phyloP scores from a whole-genome alignment of 2,113 vertebrate genomes.

The Saguinus imperator region DNA sequence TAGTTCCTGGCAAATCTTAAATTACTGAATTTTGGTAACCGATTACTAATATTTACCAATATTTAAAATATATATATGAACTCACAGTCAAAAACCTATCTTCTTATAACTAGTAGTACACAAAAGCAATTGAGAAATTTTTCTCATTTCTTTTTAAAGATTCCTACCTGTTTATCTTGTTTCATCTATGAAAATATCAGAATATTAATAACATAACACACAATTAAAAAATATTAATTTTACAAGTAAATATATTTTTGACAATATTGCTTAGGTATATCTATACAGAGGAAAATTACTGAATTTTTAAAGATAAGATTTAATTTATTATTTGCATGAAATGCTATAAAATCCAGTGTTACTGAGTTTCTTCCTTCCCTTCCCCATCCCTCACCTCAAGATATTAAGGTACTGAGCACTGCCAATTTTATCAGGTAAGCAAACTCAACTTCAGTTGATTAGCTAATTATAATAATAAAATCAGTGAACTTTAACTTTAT shows the following conservation, averaged over 20 bases:
- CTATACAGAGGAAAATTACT: neutral
- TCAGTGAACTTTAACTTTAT: neutral
- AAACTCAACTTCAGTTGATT: slow-evolving; percentile 27
- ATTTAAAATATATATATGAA: no score
- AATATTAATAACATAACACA: neutral
- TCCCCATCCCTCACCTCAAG: no score
- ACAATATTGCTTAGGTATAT: neutral
- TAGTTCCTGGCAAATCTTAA: neutral
- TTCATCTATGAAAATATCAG: neutral
- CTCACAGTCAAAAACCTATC: no score
- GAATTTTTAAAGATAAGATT: neutral
- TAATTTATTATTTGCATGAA: slow-evolving; percentile 17
- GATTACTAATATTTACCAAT: neutral
- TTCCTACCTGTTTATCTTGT: neutral
- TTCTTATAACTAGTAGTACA: neutral
- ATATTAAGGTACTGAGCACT: neutral
- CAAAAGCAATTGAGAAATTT: neutral
- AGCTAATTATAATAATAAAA: slow-evolving; percentile 24
- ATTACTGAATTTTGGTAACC: neutral
- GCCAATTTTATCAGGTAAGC: slow-evolving; percentile 4
- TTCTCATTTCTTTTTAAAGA: neutral
- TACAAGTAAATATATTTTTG: neutral
- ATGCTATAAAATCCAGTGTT: neutral
- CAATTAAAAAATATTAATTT: neutral
- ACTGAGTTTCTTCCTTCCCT: neutral